Conservation (phyloP, 2,888 invertebrate species). For the Macrosoma leucophasiata region DNA sequence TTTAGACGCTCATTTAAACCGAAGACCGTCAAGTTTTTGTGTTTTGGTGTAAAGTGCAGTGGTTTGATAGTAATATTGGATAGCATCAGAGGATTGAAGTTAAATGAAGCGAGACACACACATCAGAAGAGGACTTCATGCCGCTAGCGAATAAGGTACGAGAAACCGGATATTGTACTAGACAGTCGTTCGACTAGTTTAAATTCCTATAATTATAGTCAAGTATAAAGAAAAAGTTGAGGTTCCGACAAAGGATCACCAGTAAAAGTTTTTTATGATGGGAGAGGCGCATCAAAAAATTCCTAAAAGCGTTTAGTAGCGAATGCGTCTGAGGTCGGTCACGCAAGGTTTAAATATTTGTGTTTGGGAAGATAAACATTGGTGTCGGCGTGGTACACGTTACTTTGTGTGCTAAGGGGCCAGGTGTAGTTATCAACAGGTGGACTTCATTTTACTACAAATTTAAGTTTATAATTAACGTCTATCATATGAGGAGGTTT, state of each 20-base stretch:
- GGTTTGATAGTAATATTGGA: conserved; percentile 36
- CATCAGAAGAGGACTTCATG: conserved; percentile 55
- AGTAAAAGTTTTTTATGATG: conserved; percentile 28
- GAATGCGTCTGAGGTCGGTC: conserved; percentile 36
- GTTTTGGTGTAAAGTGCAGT: conserved; percentile 61
- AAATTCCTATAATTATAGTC: conserved; percentile 41
- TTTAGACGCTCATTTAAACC: too few relatives aligned
- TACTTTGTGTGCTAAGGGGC: conserved; percentile 34
- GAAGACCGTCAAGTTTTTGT: conserved; percentile 60
- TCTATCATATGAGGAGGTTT: too few relatives aligned
- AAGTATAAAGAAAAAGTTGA: conserved; percentile 25
- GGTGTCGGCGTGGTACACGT: conserved; percentile 33
- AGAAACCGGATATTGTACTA: conserved; percentile 65
- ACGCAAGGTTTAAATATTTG: conserved; percentile 58
- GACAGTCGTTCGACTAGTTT: conserved; percentile 59
- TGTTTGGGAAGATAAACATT: conserved; percentile 46
- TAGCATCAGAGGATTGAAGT: conserved; percentile 31
- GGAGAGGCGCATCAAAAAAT: too few relatives aligned
- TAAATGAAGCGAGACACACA: conserved; percentile 45
- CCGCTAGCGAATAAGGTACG: conserved; percentile 64
- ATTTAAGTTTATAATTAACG: conserved; percentile 20
- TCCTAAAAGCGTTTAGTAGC: conserved; percentile 32
- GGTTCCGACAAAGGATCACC: conserved; percentile 36
- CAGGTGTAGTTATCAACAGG: conserved; percentile 66
- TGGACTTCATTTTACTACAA: conserved; percentile 35